phyloP scores from a whole-genome alignment of 2,113 vertebrate species.

The Entomyzon cyanotis region DNA sequence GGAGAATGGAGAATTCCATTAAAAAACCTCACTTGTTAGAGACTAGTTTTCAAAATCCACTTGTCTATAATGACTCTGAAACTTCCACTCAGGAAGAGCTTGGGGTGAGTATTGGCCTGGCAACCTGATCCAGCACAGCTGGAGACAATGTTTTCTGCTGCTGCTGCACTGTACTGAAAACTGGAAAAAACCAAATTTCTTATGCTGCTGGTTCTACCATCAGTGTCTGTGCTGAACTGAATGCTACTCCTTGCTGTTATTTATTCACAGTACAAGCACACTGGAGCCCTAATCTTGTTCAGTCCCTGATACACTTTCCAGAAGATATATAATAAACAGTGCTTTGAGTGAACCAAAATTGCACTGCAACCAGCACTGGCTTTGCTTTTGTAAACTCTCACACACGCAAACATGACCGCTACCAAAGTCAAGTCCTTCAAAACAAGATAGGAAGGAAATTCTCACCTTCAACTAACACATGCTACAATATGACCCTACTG shows the following conservation, averaged over 20 bases:
- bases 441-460: background rate
- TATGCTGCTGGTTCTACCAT: background rate
- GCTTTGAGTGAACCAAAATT: background rate
- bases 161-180: background rate
- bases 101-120: background rate
- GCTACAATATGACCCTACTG: background rate
- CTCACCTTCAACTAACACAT: background rate
- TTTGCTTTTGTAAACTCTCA: background rate
- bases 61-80: background rate
- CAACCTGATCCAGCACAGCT: background rate
- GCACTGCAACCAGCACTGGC: background rate
- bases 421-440: background rate
- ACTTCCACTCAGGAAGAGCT: background rate
- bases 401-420: rapidly evolving
- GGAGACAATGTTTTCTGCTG: background rate
- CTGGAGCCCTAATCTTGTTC: background rate
- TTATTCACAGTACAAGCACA: background rate
- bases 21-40: background rate
- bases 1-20: background rate
- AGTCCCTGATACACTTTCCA: background rate
- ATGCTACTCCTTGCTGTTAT: background rate
- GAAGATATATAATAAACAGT: background rate
- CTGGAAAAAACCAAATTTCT: background rate
- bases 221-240: background rate
- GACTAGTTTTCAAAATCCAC: background rate